Base-by-base conservation (phyloP, 2,888 invertebrate genomes). In the Pseudeuparius sepicola region DNA sequence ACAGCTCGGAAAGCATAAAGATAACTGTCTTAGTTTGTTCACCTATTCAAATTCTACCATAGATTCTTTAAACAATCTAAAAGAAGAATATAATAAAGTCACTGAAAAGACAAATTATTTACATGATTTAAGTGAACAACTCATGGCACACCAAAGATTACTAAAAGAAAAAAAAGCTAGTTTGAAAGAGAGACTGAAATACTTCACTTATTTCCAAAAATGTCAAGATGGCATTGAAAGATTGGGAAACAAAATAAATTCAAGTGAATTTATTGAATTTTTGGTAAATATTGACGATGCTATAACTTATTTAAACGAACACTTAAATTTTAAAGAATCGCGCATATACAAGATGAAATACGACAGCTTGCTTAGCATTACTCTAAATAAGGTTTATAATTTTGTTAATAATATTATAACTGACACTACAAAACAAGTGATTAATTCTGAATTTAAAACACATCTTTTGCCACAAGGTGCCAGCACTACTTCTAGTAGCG, bases 81-180 rank as follows among this genome's bases (percentile, higher is more conserved):
- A 79, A 24, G 71, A 75, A 33, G 82, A 90, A 51, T 93, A 90
- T 55, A 73, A 80, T 33, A 74, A 83, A 54, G 93, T 94, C 1
- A 86, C 92, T 0, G 78, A 82, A 39, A 94, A 93, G 65, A 96
- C 94, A 0, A 89, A 86, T 57, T 85, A 89, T 1, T 64, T 96
- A 3, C 92, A 96, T 56, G 78, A 75, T 39, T 86, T 88, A 44
- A 94, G 94, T 59, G 92, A 94, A 54, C 86, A 93, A 53, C 65
- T 96, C 4, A 73, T 93, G 41, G 80, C 83, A 2, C 90, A 94
- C 55, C 93, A 93, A 66, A 79, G 77, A 31, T 76, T 81, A 48
- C 66, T 96, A 4, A 84, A 85, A 47, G 73, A 73, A 45, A 77
- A 85, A 41, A 84, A 84, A 43, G 78, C 82, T 42, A 79, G 78